These are phyloP conservation scores for Entomobrya multifasciata DNA, from an alignment of 2,888 invertebrate species.

Conservation along the genomic window DNA sequence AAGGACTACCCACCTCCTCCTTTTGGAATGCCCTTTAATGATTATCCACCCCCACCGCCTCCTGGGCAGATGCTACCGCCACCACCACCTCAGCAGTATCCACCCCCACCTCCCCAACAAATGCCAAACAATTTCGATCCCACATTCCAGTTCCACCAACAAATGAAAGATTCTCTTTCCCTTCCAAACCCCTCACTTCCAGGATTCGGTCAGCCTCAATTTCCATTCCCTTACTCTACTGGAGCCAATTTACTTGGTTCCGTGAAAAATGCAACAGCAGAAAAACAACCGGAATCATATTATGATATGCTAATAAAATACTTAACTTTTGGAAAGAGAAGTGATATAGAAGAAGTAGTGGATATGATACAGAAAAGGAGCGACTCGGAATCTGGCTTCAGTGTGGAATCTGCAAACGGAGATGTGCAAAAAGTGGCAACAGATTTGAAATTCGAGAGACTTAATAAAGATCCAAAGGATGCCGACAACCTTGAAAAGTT, in stretches of 20 bases:
- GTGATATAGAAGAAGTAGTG: constrained; percentile 24
- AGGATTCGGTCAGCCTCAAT: neutral
- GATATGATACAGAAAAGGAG: neutral
- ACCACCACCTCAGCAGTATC: neutral
- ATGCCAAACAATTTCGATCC: constrained; percentile 43
- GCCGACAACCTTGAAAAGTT: constrained; percentile 3
- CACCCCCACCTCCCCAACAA: constrained; percentile 13
- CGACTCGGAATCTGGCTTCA: no score
- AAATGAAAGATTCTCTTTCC: constrained; percentile 58
- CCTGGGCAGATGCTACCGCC: neutral
- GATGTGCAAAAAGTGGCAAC: constrained; percentile 12
- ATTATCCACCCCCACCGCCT: neutral
- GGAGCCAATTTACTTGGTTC: neutral
- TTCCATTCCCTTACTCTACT: constrained; percentile 45
- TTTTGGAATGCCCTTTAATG: no score
- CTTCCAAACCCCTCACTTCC: constrained; percentile 25
- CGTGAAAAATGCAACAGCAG: constrained; percentile 27
- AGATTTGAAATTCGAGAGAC: neutral
- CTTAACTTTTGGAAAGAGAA: constrained; percentile 62
- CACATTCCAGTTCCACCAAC: constrained; percentile 59
- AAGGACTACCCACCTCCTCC: no score
- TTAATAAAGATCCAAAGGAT: neutral
- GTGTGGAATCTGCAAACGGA: no score
- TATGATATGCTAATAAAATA: constrained; percentile 49
- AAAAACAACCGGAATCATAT: constrained; percentile 44